Evolutionary conservation across 2,888 invertebrate genomes (phyloP).

Genomic region (Lacanobia oleracea): DNA sequence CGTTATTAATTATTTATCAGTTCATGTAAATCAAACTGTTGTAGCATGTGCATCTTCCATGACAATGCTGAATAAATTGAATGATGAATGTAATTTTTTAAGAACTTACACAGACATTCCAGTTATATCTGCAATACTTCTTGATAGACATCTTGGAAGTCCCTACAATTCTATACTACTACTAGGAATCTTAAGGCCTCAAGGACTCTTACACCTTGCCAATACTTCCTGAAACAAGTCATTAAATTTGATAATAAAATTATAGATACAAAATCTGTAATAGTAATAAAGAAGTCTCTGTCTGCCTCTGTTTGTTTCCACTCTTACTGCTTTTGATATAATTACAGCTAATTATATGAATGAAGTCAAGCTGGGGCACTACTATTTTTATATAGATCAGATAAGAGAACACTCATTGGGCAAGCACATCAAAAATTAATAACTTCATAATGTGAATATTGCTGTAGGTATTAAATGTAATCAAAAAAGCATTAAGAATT

Average conservation of each 20-base stretch:
- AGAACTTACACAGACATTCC: neutral
- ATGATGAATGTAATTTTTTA: neutral
- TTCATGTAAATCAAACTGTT: constrained; percentile 1
- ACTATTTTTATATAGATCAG: neutral
- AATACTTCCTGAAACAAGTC: neutral
- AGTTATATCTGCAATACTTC: neutral
- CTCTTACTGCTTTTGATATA: no score
- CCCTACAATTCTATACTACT: neutral
- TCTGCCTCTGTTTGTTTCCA: no score
- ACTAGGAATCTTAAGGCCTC: neutral
- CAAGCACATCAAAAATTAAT: neutral
- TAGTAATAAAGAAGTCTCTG: no score
- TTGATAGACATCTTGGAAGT: neutral
- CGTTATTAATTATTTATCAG: constrained; percentile 1
- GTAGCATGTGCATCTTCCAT: neutral
- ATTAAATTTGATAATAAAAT: neutral
- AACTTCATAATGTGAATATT: neutral
- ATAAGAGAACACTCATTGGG: neutral
- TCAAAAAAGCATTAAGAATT: neutral
- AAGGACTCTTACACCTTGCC: no score
- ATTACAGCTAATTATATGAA: no score
- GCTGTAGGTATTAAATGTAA: neutral
- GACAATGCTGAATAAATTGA: neutral
- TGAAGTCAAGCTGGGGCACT: neutral
- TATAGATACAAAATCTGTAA: no score